Evolutionary conservation across 2,113 vertebrate genomes (phyloP).

Genomic region (Nannospalax galili): DNA sequence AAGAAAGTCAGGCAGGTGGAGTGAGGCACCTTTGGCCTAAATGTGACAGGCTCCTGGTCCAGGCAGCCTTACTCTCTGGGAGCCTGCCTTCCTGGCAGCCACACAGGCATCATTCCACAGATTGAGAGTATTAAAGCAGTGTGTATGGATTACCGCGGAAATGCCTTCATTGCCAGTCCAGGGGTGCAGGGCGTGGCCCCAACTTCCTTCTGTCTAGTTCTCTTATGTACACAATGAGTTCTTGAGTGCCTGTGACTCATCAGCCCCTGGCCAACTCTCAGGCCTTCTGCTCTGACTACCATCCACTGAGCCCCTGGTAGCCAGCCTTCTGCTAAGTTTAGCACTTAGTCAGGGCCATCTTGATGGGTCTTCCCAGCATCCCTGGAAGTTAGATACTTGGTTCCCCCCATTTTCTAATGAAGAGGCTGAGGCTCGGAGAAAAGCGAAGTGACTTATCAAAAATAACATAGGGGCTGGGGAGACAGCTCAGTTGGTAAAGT

Average conservation of each 20-base stretch:
- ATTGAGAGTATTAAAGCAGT: rapidly evolving
- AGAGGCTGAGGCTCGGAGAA: background rate
- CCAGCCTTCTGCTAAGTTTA: background rate
- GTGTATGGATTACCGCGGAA: background rate
- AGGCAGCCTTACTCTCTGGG: background rate
- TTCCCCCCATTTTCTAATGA: slow-evolving; percentile 16
- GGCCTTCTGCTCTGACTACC: background rate
- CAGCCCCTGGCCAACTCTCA: rapidly evolving
- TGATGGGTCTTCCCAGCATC: background rate
- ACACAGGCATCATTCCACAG: background rate
- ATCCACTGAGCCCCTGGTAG: rapidly evolving
- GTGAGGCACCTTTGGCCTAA: background rate
- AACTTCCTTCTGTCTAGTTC: too few species aligned
- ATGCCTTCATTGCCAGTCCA: background rate
- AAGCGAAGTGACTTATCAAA: background rate
- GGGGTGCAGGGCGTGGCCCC: background rate
- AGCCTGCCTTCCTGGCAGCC: background rate
- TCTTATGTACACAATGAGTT: rapidly evolving
- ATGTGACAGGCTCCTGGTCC: background rate
- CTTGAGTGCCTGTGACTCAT: background rate
- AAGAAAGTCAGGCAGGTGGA: background rate
- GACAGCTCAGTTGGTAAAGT: background rate
- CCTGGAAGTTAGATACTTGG: background rate
- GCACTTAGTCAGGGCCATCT: background rate
- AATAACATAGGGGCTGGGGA: background rate